Conservation (phyloP, 1,140 invertebrate species). For the Psix sp. region DNA sequence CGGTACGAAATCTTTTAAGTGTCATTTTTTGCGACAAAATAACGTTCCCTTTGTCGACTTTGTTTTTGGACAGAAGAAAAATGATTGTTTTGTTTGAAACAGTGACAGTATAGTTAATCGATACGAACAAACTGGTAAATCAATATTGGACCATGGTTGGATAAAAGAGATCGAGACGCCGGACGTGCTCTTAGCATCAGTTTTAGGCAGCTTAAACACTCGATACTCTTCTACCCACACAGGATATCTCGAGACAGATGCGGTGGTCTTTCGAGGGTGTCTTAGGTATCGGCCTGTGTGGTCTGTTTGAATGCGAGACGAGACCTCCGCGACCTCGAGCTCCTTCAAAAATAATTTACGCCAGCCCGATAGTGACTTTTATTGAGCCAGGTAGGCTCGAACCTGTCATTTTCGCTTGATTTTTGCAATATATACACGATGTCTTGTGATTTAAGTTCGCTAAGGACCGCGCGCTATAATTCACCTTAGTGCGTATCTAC, state of each 20-base stretch:
- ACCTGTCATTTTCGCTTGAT: slow-evolving; percentile 63
- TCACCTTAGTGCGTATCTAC: slow-evolving; percentile 40
- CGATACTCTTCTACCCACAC: slow-evolving; percentile 63
- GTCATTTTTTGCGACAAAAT: too few relatives aligned
- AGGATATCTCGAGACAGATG: slow-evolving; percentile 5
- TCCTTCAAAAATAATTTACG: slow-evolving; percentile 67
- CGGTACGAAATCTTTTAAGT: too few relatives aligned
- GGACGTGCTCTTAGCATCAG: slow-evolving; percentile 63
- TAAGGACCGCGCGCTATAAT: slow-evolving; percentile 51
- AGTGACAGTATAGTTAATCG: too few relatives aligned
- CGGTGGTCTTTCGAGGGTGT: slow-evolving; percentile 42
- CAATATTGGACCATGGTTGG: neutral
- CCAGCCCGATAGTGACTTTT: slow-evolving; percentile 64
- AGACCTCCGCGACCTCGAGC: slow-evolving; percentile 42
- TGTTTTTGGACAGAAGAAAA: too few relatives aligned
- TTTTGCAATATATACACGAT: slow-evolving; percentile 64
- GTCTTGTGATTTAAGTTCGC: slow-evolving; percentile 56
- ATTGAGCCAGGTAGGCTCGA: slow-evolving; percentile 60
- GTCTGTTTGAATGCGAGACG: slow-evolving; percentile 59
- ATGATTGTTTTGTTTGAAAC: too few relatives aligned
- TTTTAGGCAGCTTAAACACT: slow-evolving; percentile 63
- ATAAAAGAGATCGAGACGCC: slow-evolving; percentile 23
- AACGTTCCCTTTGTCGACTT: too few relatives aligned
- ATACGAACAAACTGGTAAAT: too few relatives aligned
- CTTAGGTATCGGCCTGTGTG: slow-evolving; percentile 64